phyloP scores from a whole-genome alignment of 2,113 vertebrate species.

The Leptobrachium ailaonicum region DNA sequence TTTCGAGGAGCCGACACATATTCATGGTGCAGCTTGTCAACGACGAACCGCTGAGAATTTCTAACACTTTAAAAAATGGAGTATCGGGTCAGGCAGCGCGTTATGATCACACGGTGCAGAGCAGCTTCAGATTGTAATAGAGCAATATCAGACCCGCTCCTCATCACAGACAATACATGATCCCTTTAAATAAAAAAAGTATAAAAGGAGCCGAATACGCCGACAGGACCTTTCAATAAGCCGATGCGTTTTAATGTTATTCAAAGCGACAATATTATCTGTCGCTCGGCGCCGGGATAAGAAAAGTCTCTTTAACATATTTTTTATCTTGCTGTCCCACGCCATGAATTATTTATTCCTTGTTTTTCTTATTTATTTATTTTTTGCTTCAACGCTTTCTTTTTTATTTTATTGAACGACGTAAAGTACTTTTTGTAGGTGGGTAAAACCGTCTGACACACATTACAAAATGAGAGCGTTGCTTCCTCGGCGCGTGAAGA shows the following conservation, averaged over 20 bases:
- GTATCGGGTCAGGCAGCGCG: constrained; percentile 17
- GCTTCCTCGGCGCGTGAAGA: not conserved
- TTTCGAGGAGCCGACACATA: too few species aligned
- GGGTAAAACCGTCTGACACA: not conserved
- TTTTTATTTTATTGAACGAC: not conserved
- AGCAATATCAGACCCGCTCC: constrained; percentile 1
- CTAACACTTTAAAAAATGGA: constrained; percentile 20
- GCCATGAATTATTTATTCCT: constrained; percentile 5
- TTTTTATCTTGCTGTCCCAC: constrained; percentile 1
- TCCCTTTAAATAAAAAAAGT: not conserved
- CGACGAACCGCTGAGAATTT: not conserved
- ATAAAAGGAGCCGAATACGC: not conserved
- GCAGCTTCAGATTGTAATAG: constrained; percentile 7
- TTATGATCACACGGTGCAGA: not conserved
- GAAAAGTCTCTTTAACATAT: constrained; percentile 4
- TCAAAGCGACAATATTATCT: constrained; percentile 12
- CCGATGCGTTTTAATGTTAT: constrained; percentile 1
- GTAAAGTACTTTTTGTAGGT: not conserved
- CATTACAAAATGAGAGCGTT: not conserved
- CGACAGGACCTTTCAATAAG: constrained; percentile 10
- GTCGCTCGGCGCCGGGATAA: not conserved
- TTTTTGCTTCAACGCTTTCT: not conserved
- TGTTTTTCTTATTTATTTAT: not conserved
- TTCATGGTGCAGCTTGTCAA: too few species aligned
- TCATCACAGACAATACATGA: not conserved